Evolutionary conservation across 2,797 vertebrate species (phyloP), one percentile per base, ranked within the genome.

Genomic region (Acanthis flammea): DNA sequence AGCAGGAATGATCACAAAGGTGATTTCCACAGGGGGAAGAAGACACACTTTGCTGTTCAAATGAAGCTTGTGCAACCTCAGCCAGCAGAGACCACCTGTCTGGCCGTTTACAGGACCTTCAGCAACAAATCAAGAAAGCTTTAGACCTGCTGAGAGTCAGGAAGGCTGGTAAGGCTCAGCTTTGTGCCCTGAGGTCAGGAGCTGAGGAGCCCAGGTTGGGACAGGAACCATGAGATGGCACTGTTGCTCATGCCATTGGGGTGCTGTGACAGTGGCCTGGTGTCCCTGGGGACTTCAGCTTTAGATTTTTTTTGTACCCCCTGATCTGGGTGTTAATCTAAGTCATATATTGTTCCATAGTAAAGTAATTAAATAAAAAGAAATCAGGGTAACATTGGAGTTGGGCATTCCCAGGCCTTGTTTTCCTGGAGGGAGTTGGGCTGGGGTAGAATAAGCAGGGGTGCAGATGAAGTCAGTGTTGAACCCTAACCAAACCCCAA

Each of bases 91-190:
- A 92, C 47, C 85, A 76, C 24, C 82, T 98, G 16, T 67, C 72
- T 23, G 25, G 4, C 33, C 97, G 44, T 67, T 95, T 99, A n/a
- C 94, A 80, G 93, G 96, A 97, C 75, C 96, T 99, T 85, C 97
- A 91, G 68, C 88, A 47, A 3, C 88, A 92, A 73, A 94, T 98
- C 54, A 88, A 96, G 53, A 87, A 63, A 78, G 98, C 98, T 12
- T 96, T 95, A 82, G 96, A 97, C 25, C 97, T 98, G 66, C 97
- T 99, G 94, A 97, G 98, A 81, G 92, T 44, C 4, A 79, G 97
- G 37, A 91, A 96, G 74, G 94, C 97, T 96, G 98, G 99, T 99
- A 93, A 97, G 96, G 87, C 44, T 82, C 57, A 60, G n/a, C 58
- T 68, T 63, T 92, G 83, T 86, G 5, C 70, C 63, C 78, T 51